Conservation (phyloP, 92 coral and sea anemone genomes). For the Micromussa lordhowensis region DNA sequence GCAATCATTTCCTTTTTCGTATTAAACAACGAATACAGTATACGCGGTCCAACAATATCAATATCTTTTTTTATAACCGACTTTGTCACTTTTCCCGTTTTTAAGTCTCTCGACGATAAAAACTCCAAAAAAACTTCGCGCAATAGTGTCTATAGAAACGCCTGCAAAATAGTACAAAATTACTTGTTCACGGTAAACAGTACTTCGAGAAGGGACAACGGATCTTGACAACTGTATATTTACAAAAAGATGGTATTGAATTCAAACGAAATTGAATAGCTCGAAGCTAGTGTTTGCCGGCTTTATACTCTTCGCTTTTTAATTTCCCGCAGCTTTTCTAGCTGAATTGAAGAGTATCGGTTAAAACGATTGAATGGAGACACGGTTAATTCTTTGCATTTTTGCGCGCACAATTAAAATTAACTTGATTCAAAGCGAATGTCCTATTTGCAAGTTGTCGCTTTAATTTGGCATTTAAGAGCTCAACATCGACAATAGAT, state of each 20-base stretch:
- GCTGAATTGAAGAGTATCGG: neutral
- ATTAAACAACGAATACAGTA: neutral
- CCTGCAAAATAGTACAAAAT: neutral
- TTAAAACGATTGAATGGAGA: neutral
- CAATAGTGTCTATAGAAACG: neutral
- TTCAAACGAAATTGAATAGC: neutral
- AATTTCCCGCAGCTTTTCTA: neutral
- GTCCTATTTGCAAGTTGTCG: neutral
- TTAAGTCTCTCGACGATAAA: neutral
- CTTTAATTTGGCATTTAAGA: neutral
- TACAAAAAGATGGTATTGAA: slow-evolving; percentile 21
- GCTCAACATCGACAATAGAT: slow-evolving; percentile 8
- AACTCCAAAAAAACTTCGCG: neutral
- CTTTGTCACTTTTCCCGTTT: neutral
- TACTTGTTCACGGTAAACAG: neutral
- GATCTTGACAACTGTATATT: neutral
- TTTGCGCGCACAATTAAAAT: neutral
- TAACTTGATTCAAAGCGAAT: neutral
- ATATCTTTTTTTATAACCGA: neutral
- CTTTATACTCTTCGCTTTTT: neutral
- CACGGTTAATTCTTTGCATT: neutral
- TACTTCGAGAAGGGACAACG: neutral
- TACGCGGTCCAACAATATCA: neutral
- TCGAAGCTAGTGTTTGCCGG: neutral
- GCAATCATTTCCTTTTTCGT: neutral